A percentile compares a stretch with the other conserved stretches of the same genome.
Evolutionary conservation across 2,797 vertebrate genomes (phyloP).

Genomic region (Poeciliopsis turneri): DNA sequence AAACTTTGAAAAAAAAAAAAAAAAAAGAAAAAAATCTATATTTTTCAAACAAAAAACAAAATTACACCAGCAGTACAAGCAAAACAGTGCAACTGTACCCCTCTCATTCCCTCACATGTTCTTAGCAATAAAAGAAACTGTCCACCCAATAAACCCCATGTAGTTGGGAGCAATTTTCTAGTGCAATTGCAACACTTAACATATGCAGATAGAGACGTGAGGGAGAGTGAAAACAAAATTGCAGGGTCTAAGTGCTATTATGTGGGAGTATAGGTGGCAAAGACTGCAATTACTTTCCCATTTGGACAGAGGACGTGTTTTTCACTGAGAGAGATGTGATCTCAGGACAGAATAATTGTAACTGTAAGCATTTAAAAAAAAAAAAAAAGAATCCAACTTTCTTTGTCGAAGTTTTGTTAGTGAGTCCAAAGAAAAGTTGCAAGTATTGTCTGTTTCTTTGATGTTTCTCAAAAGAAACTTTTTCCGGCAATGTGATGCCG

Average conservation of each 20-base stretch:
- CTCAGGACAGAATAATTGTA: conserved; percentile 80
- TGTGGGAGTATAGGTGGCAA: conserved; percentile 82
- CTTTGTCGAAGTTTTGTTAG: conserved; percentile 47
- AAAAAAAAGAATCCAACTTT: conserved; percentile 60
- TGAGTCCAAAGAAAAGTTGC: conserved; percentile 1
- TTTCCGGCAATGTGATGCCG: not conserved
- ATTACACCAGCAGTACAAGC: not conserved
- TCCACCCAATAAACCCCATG: conserved; percentile 67
- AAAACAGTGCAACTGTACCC: conserved; percentile 44
- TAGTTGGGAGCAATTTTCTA: conserved; percentile 79
- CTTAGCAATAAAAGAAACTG: conserved; percentile 66
- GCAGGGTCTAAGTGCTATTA: conserved; percentile 81
- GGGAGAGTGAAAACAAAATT: conserved; percentile 85
- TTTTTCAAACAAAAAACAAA: not conserved
- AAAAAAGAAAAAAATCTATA: not conserved
- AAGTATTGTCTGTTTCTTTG: not conserved
- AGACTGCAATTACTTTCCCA: conserved; percentile 85
- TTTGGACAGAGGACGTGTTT: conserved; percentile 79
- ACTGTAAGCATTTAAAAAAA: conserved; percentile 53
- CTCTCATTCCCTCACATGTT: conserved; percentile 52
- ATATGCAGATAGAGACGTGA: conserved; percentile 81
- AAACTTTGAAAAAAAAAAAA: not conserved
- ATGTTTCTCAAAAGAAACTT: not conserved
- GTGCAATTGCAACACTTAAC: conserved; percentile 86
- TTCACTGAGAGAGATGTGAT: conserved; percentile 76